A percentile compares a stretch with the other conserved stretches of the same genome.
These are phyloP conservation scores for Chloroclystis v-ata DNA, from an alignment of 2,888 invertebrate species.

Conservation along the genomic window DNA sequence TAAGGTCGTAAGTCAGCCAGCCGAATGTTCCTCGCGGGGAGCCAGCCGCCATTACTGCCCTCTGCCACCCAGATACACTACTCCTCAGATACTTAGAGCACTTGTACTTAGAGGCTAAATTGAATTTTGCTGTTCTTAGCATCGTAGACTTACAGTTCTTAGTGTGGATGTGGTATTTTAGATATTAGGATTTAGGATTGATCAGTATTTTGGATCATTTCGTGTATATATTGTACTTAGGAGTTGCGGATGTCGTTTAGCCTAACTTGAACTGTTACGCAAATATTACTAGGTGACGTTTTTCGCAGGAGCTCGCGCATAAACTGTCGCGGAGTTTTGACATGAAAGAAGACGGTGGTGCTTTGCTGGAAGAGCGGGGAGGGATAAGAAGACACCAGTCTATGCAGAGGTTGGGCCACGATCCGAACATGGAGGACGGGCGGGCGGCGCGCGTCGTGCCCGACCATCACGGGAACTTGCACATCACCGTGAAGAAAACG, in stretches of 20 bases:
- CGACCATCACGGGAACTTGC: constrained; percentile 92
- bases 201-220: constrained; percentile 27
- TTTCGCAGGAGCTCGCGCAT: constrained; percentile 88
- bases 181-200: constrained; percentile 48
- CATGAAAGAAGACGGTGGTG: constrained; percentile 90
- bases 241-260: constrained; percentile 7
- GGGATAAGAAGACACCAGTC: constrained; percentile 86
- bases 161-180: constrained; percentile 70
- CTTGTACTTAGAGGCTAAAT: constrained; percentile 73
- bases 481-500: constrained; percentile 93
- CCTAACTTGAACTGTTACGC: not conserved
- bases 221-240: constrained; percentile 29
- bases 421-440: constrained; percentile 70
- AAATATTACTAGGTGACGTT: constrained; percentile 7
- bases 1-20: constrained; percentile 50
- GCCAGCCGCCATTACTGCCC: constrained; percentile 52
- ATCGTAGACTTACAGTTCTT: constrained; percentile 62
- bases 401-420: constrained; percentile 85
- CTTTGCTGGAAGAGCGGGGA: constrained; percentile 81
- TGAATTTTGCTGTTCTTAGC: constrained; percentile 68
- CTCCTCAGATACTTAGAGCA: constrained; percentile 65
- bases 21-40: constrained; percentile 28
- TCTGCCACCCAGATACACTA: constrained; percentile 72
- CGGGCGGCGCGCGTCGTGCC: constrained; percentile 83
- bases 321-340: constrained; percentile 92